Evolutionary conservation across 2,888 invertebrate species (phyloP).

Genomic region (Ryuthela nishihirai): DNA sequence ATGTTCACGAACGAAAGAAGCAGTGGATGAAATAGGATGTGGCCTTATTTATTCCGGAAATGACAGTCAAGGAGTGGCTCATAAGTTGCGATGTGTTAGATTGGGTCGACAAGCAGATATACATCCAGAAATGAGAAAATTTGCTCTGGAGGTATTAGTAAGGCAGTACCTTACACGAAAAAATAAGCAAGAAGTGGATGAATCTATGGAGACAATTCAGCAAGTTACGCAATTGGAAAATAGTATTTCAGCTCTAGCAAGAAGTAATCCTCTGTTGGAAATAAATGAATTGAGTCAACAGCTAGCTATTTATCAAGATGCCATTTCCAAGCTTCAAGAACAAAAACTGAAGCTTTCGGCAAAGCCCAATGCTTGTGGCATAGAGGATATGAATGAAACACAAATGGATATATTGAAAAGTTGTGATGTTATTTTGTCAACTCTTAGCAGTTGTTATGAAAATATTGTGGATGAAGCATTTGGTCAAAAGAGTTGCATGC

Average conservation of each 20-base stretch:
- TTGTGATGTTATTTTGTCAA: constrained; percentile 68
- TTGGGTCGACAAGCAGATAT: constrained; percentile 11
- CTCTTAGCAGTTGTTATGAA: constrained; percentile 58
- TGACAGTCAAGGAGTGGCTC: too few relatives aligned
- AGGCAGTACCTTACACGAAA: too few relatives aligned
- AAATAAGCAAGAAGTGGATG: too few relatives aligned
- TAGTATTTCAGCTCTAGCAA: neutral
- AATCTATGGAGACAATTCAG: too few relatives aligned
- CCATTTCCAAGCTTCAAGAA: neutral
- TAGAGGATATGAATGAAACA: too few relatives aligned
- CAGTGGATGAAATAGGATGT: constrained; percentile 18
- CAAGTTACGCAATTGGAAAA: neutral
- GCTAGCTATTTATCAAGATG: neutral
- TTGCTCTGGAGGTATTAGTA: constrained; percentile 15
- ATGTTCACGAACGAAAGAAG: constrained; percentile 17
- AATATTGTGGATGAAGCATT: constrained; percentile 26
- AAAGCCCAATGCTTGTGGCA: neutral
- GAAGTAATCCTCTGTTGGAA: neutral
- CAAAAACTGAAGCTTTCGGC: neutral
- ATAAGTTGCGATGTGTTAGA: constrained; percentile 6
- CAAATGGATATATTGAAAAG: constrained; percentile 45
- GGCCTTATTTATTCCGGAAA: too few relatives aligned
- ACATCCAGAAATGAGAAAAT: constrained; percentile 12
- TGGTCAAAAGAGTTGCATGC: constrained; percentile 16
- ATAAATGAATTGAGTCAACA: neutral